Evolutionary conservation across 2,113 vertebrate genomes (phyloP).

Genomic region (Tinamus guttatus): DNA sequence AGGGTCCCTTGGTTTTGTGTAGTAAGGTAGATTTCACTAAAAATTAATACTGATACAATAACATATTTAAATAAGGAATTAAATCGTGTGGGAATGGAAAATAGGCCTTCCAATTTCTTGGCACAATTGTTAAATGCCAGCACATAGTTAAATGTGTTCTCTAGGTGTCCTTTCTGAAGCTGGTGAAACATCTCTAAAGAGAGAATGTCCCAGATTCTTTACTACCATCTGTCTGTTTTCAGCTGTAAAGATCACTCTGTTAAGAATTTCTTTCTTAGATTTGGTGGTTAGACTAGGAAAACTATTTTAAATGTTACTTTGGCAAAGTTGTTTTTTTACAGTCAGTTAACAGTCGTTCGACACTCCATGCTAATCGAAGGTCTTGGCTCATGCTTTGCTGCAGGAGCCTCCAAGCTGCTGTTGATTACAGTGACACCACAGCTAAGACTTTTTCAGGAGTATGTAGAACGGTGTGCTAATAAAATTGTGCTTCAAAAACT

Average conservation of each 20-base stretch:
- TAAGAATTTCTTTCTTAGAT: constrained; percentile 63
- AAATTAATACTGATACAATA: constrained; percentile 26
- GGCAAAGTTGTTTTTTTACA: constrained; percentile 35
- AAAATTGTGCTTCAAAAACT: constrained; percentile 8
- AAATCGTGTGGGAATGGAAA: constrained; percentile 11
- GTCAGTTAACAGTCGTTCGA: constrained; percentile 44
- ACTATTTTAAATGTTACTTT: constrained; percentile 65
- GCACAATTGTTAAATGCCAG: constrained; percentile 71
- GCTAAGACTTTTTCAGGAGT: constrained; percentile 10
- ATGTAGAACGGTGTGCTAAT: constrained; percentile 18
- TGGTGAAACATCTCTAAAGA: constrained; percentile 67
- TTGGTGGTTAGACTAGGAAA: constrained; percentile 57
- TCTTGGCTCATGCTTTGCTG: constrained; percentile 63
- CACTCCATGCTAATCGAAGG: constrained; percentile 68
- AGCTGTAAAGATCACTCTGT: constrained; percentile 68
- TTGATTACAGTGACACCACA: constrained; percentile 15
- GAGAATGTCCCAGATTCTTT: constrained; percentile 74
- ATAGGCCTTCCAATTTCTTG: constrained; percentile 58
- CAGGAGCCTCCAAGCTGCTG: constrained; percentile 30
- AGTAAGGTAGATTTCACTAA: neutral
- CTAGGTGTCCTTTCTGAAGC: constrained; percentile 70
- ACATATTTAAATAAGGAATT: neutral
- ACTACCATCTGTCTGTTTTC: constrained; percentile 76
- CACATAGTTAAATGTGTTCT: constrained; percentile 61
- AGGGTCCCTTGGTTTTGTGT: neutral